Evolutionary conservation across 2,888 invertebrate genomes (phyloP), one percentile per base, ranked within the genome.

Genomic region (Acrobasis consociella): DNA sequence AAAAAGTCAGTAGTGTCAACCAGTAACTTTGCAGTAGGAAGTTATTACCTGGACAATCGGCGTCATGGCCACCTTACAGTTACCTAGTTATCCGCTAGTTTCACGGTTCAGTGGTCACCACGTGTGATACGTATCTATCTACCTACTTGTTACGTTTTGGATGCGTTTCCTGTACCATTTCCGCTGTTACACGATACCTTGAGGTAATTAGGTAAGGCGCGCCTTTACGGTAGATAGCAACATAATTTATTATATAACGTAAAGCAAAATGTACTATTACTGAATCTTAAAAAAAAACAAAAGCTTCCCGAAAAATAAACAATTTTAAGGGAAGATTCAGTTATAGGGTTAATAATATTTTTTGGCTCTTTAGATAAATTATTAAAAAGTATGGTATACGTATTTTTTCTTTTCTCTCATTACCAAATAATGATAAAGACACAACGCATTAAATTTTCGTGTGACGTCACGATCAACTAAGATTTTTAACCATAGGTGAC

Each of bases 11-110:
- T 46, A 46, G 46, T 46, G 46, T n/a, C 46, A n/a, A 5, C 0
- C 46, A 10, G 42, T 10, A 8, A 9, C 7, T 50, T 51, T 60
- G 50, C 50, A 52, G 31, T 61, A 67, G 67, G 68, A 69, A 69
- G 68, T 69, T 69, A 67, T 69, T 67, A 64, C n/a, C 22, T 17
- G 60, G 50, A 69, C 68, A 69, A 67, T 64, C 42, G 62, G 38
- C 55, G 37, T 59, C 49, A 60, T 50, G 22, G 67, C 59, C 59
- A 65, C 66, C 66, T 68, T 65, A 65, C 37, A 16, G 63, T 49
- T 61, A 42, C 13, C 42, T 58, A 49, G 58, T 31, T 38, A 50
- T 7, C 46, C 39, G 17, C 58, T 58, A 58, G 58, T 64, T 63
- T 61, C 42, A 46, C 22, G 17, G 53, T 5, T 22, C 42, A 56